These are phyloP conservation scores for Propithecus coquereli DNA, from an alignment of 2,113 vertebrate species.

Conservation along the genomic window DNA sequence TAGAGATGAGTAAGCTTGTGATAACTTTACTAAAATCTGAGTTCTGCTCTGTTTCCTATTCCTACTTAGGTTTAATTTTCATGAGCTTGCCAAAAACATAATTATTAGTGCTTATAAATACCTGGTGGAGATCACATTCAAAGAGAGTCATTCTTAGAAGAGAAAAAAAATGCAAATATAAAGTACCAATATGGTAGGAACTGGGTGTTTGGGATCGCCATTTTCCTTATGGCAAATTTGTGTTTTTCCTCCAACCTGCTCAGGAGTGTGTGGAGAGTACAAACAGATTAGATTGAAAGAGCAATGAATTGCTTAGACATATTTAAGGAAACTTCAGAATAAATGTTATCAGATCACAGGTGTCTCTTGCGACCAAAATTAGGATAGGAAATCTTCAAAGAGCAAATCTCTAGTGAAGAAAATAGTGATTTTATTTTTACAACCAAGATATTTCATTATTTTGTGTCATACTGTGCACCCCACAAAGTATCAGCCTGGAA, in stretches of 20 bases:
- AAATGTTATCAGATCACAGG: slow-evolving; percentile 63
- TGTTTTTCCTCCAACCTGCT: neutral
- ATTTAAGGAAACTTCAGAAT: slow-evolving; percentile 68
- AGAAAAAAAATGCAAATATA: slow-evolving; percentile 64
- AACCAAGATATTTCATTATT: slow-evolving; percentile 64
- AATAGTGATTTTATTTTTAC: slow-evolving; percentile 67
- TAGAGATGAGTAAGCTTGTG: slow-evolving; percentile 67
- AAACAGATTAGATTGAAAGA: slow-evolving; percentile 70
- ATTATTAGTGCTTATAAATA: slow-evolving; percentile 78
- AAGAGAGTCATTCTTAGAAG: slow-evolving; percentile 71
- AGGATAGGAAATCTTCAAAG: slow-evolving; percentile 50
- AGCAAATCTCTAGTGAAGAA: slow-evolving; percentile 47
- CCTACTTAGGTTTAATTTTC: slow-evolving; percentile 76
- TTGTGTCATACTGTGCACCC: slow-evolving; percentile 33
- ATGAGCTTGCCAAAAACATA: slow-evolving; percentile 73
- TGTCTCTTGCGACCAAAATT: slow-evolving; percentile 57
- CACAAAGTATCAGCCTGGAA: slow-evolving; percentile 9
- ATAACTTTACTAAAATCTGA: slow-evolving; percentile 74
- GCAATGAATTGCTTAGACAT: slow-evolving; percentile 67
- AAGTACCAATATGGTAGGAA: slow-evolving; percentile 56
- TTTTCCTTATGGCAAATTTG: slow-evolving; percentile 65
- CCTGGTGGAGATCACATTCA: slow-evolving; percentile 57
- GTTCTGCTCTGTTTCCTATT: slow-evolving; percentile 67
- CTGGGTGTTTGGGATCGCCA: slow-evolving; percentile 49
- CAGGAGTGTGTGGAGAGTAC: slow-evolving; percentile 31